A percentile compares a stretch with the other conserved stretches of the same genome.
Conservation (phyloP, 2,888 invertebrate genomes). For the Amiota communis region DNA sequence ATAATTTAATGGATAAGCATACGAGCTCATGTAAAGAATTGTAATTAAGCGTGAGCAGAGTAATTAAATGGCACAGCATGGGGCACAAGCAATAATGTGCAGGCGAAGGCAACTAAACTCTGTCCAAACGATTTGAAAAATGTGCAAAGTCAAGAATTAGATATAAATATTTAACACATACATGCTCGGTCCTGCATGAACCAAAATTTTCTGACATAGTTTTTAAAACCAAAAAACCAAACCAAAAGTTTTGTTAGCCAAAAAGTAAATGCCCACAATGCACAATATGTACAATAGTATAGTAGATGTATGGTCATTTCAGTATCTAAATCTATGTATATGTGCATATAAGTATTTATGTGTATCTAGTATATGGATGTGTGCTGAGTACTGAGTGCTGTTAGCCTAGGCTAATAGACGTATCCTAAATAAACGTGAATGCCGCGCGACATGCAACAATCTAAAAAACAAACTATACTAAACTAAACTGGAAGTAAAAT, state of each 20-base stretch:
- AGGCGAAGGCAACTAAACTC: too few species aligned
- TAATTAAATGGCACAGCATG: too few species aligned
- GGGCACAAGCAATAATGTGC: too few species aligned
- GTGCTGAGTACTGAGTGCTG: neutral
- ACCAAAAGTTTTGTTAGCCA: slow-evolving; percentile 1
- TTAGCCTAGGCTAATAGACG: slow-evolving; percentile 9
- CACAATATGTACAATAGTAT: too few species aligned
- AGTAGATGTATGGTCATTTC: slow-evolving; percentile 6
- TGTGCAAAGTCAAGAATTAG: neutral
- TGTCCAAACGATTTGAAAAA: too few species aligned
- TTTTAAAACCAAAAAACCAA: neutral
- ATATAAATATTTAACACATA: neutral
- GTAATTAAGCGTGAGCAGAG: too few species aligned
- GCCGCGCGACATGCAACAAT: slow-evolving; percentile 2
- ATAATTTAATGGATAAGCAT: too few species aligned
- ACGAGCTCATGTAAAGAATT: too few species aligned
- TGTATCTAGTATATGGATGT: too few species aligned
- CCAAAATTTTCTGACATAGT: neutral
- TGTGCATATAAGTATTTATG: too few species aligned
- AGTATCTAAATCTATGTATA: too few species aligned
- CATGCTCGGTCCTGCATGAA: neutral
- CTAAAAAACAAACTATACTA: neutral
- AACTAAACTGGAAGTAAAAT: too few species aligned
- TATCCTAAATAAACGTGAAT: slow-evolving; percentile 10
- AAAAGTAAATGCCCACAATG: neutral